Conservation (phyloP, 2,113 vertebrate genomes). For the Brienomyrus longianalis region DNA sequence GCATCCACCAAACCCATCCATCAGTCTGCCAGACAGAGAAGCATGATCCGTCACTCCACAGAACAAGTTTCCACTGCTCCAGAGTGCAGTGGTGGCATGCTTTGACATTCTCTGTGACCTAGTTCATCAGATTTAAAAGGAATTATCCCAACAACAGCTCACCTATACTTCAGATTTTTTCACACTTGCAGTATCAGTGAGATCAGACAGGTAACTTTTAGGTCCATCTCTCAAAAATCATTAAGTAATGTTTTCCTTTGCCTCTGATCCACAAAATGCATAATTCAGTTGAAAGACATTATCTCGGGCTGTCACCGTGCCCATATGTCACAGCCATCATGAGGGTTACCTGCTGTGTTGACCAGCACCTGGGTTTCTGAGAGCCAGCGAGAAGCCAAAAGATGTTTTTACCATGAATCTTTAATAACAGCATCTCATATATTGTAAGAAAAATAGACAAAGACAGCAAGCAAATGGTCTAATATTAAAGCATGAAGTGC, state of each 20-base stretch:
- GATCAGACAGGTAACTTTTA: not conserved
- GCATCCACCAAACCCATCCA: too few relatives aligned
- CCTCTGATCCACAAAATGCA: not conserved
- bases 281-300: not conserved
- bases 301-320: not conserved
- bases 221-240: not conserved
- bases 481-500: not conserved
- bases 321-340: not conserved
- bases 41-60: too few relatives aligned
- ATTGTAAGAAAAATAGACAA: not conserved
- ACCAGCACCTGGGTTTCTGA: not conserved
- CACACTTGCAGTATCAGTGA: not conserved
- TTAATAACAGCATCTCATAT: not conserved
- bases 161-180: not conserved
- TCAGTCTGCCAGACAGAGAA: too few relatives aligned
- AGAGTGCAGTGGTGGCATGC: too few relatives aligned
- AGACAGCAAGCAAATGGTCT: not conserved
- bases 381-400: not conserved
- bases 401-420: not conserved
- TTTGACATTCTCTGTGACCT: not conserved
- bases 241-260: not conserved
- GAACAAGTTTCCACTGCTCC: too few relatives aligned
- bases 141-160: not conserved
- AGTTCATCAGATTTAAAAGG: not conserved
- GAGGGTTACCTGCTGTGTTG: not conserved